Base-by-base conservation (phyloP, 1,140 invertebrate species). In the Drosophila fuyamai region DNA sequence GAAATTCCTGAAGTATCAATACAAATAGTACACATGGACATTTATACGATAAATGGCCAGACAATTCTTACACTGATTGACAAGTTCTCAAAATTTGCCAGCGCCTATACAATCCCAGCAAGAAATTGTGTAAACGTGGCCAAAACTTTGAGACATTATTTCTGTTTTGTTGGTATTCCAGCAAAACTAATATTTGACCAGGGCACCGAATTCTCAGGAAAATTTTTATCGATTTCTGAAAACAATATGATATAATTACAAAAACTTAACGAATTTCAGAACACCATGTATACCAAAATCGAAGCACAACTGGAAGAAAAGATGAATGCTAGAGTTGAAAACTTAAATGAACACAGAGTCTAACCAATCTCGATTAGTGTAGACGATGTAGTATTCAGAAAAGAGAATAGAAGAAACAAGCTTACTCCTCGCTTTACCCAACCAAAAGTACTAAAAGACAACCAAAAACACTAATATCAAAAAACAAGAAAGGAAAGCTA, bases 31-130 rank as follows among this genome's bases (percentile, higher is more conserved):
- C 44, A 48, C 44, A 48, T 47, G 32, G 56, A 59, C 18, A 36
- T 59, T 12, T 59, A 59, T 48, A 47, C 14, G 4, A 59, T 59
- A 32, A 59, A 59, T 16, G 32, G 43, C 10, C 29, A 58, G 29
- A 46, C 43, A 35, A 46, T 58, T 12, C 12, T 38, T 10, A 58
- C 56, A 41, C 5, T 57, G 16, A 43, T 55, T 55, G 53, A 55
- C 40, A 55, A 55, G 27, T 40, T 55, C 13, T 55, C 53, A 41
- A 57, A 43, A 57, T 57, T 44, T 57, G 40, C 54, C 54, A n/a
- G n/a, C n/a, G n/a, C n/a, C n/a, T n/a, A n/a, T n/a, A n/a, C n/a
- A n/a, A n/a, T n/a, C n/a, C n/a, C 54, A 32, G 40, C 40, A n/a
- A 58, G 56, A 16, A 14, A 36, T 16, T 46, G 29, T 58, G 35